Conservation (phyloP, 2,888 invertebrate genomes). For the Drosophila subquinaria region DNA sequence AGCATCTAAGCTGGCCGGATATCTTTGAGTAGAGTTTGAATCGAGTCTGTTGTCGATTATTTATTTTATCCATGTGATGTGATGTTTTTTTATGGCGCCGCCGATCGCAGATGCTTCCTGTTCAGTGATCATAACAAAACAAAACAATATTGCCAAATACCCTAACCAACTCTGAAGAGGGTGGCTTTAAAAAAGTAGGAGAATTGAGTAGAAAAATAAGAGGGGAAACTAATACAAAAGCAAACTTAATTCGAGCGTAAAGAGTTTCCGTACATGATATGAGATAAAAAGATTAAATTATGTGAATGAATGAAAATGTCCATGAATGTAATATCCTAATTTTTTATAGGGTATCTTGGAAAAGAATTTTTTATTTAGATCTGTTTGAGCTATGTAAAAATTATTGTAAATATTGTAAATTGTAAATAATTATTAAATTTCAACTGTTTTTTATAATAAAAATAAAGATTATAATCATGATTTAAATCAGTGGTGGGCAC, state of each 20-base stretch:
- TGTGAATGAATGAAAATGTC: neutral
- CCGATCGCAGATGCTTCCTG: constrained; percentile 32
- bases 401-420: too few species aligned
- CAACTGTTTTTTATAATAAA: too few species aligned
- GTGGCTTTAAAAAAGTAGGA: neutral
- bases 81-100: neutral
- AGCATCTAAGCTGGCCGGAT: constrained; percentile 38
- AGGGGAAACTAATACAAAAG: neutral
- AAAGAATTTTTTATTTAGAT: too few species aligned
- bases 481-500: too few species aligned
- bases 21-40: constrained; percentile 19
- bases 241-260: neutral
- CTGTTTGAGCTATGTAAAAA: too few species aligned
- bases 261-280: neutral
- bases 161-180: neutral
- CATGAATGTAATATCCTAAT: too few species aligned
- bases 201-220: neutral
- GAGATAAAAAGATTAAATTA: neutral
- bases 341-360: too few species aligned
- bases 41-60: constrained; percentile 12
- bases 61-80: constrained; percentile 8
- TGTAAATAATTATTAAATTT: too few species aligned
- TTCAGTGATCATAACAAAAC: constrained; percentile 17
- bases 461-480: too few species aligned
- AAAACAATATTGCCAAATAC: constrained; percentile 17